Conservation (phyloP, 2,888 invertebrate species). For the Orthosia gracilis region DNA sequence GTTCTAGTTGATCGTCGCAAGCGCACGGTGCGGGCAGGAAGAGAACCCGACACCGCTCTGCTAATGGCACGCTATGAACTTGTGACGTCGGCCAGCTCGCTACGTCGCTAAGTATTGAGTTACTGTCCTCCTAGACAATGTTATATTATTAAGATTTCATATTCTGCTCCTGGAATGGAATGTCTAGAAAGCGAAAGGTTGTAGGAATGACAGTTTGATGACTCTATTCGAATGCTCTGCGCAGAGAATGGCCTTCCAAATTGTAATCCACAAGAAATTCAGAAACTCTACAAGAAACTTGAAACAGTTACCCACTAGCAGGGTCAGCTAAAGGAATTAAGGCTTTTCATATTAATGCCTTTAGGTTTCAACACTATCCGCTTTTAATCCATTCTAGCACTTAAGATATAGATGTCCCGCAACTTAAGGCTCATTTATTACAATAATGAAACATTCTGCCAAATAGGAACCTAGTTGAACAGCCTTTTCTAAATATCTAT, state of each 20-base stretch:
- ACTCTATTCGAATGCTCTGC: not conserved
- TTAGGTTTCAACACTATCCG: too few species aligned
- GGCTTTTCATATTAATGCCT: not conserved
- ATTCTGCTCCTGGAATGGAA: conserved; percentile 20
- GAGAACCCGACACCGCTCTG: conserved; percentile 80
- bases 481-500: not conserved
- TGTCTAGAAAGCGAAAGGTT: not conserved
- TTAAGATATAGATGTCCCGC: too few species aligned
- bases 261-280: too few species aligned
- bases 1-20: conserved; percentile 44
- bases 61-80: conserved; percentile 78
- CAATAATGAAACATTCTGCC: not conserved
- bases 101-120: conserved; percentile 64
- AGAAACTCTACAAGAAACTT: not conserved
- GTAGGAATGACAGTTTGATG: not conserved
- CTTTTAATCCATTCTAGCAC: too few species aligned
- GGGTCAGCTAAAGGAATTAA: not conserved
- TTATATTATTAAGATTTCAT: conserved; percentile 62
- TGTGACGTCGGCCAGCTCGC: conserved; percentile 68
- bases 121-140: conserved; percentile 64
- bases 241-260: not conserved
- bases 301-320: not conserved
- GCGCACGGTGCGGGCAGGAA: conserved; percentile 75
- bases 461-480: not conserved
- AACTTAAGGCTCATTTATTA: not conserved